Evolutionary conservation across 2,888 invertebrate species (phyloP), one percentile per base, ranked within the genome.

Genomic region (Drosophila mercatorum): DNA sequence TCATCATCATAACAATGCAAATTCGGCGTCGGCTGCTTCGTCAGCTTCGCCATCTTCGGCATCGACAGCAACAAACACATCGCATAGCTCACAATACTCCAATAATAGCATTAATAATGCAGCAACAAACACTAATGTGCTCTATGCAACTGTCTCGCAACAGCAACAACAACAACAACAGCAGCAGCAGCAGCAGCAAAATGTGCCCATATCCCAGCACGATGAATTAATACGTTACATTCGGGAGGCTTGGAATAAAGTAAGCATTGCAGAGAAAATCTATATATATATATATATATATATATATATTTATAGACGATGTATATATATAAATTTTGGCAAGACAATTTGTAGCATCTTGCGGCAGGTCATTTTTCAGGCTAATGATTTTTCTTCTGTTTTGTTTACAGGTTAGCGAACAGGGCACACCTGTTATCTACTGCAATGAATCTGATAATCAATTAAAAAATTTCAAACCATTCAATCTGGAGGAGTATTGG

Each of bases 221-320:
- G 96, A 96, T 90, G 96, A 96, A 92, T 93, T 97, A 88, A 96
- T 97, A 81, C 95, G 95, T 90, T 97, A 96, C 90, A 96, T 97
- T 80, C 95, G 95, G 91, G 96, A 96, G 81, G 96, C 96, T 66
- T 96, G 96, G 96, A 95, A 94, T 92, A 95, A 95, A 94, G 95
- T 95, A 74, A 89, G 88, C 58, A 53, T 10, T 22, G n/a, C 8
- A 43, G 6, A 5, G 14, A n/a, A 26, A 64, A n/a, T 46, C 47
- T 47, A 53, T 11, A 17, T 47, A 34, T 34, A 34, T 34, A 6
- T n/a, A n/a, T 47, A 53, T 11, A 17, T 47, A 34, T 34, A 34
- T 34, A 34, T 34, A 34, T 34, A 7, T 7, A 34, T 11, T 34
- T 11, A 34, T 31, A 34, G 14, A 43, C 8, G 3, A 36, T 36